Base-by-base conservation (phyloP, 2,888 invertebrate genomes). In the Drosophila lacicola region DNA sequence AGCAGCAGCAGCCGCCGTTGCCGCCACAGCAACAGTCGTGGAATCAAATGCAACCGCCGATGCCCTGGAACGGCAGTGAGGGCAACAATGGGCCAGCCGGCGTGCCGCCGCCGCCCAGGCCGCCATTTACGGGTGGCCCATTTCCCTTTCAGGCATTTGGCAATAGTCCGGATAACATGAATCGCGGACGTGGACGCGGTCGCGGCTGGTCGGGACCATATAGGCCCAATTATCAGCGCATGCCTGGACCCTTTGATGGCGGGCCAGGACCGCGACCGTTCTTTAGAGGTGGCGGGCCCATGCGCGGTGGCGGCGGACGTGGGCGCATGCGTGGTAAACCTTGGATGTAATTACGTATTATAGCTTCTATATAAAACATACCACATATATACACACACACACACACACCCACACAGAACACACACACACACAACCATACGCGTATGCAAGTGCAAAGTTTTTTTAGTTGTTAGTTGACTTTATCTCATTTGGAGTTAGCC, bases 281-380 rank as follows among this genome's bases (percentile, higher is more conserved):
- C 78, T 76, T 76, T 56, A 80, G 62, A 17, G 81, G 78, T 11
- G 68, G 72, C 9, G 82, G 83, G 9, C 84, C 87, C 11, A 88
- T 82, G 80, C 69, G 82, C 42, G 50, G 61, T 33, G 57, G 55
- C 3, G 91, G 90, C 55, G 90, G 90, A 70, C 92, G 83, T 25
- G 75, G 87, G 10, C 89, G 88, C 55, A 88, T 91, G 88, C 91
- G 92, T 75, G 92, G 92, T 80, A 90, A 89, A 81, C 78, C 90
- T 70, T 91, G 91, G 91, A 89, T 90, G 74, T 91, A 90, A 91
- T 78, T 78, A 60, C 74, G 70, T 84, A 88, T 82, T 78, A 67
- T 73, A 69, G 63, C 42, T 74, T 50, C 34, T 65, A 74, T 61
- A 56, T n/a, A 61, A 56, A 42, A 67, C 8, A 56, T 29, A 29